Percentiles rank a stretch among this genome's conserved stretches.
These are phyloP conservation scores for Unio delphinus DNA, from an alignment of 2,888 invertebrate species.

Conservation along the genomic window DNA sequence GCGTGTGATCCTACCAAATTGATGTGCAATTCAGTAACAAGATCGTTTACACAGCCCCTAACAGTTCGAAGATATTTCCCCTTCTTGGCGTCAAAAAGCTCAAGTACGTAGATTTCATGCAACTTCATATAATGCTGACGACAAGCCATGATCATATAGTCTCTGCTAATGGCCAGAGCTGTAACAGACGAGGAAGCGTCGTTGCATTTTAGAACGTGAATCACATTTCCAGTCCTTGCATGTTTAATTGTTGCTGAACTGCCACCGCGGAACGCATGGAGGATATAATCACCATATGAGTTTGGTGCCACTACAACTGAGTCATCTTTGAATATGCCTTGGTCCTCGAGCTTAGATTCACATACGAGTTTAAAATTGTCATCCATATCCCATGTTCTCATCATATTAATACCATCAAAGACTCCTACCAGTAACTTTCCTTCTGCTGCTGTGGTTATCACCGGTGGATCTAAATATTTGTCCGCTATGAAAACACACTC, in stretches of 20 bases:
- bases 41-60: constrained; percentile 64
- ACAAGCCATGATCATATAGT: constrained; percentile 65
- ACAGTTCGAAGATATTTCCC: constrained; percentile 61
- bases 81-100: constrained; percentile 63
- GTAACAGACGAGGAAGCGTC: constrained; percentile 58
- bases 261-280: constrained; percentile 62
- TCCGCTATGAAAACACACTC: constrained; percentile 46
- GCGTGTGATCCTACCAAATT: constrained; percentile 66
- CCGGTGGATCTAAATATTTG: constrained; percentile 61
- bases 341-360: constrained; percentile 43
- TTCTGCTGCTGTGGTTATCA: constrained; percentile 56
- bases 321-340: constrained; percentile 59
- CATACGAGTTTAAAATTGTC: constrained; percentile 40
- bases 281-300: constrained; percentile 54
- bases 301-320: constrained; percentile 55
- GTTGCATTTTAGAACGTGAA: constrained; percentile 57
- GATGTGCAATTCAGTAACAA: constrained; percentile 53
- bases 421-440: constrained; percentile 59
- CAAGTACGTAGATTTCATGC: constrained; percentile 62
- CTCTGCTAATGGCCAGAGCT: constrained; percentile 61
- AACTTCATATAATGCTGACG: constrained; percentile 62
- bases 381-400: constrained; percentile 60
- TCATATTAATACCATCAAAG: constrained; percentile 61
- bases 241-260: constrained; percentile 59
- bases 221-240: constrained; percentile 55